A percentile compares a stretch with the other conserved stretches of the same genome.
phyloP scores from a whole-genome alignment of 1,140 invertebrate species.

The Chionoecetes opilio region DNA sequence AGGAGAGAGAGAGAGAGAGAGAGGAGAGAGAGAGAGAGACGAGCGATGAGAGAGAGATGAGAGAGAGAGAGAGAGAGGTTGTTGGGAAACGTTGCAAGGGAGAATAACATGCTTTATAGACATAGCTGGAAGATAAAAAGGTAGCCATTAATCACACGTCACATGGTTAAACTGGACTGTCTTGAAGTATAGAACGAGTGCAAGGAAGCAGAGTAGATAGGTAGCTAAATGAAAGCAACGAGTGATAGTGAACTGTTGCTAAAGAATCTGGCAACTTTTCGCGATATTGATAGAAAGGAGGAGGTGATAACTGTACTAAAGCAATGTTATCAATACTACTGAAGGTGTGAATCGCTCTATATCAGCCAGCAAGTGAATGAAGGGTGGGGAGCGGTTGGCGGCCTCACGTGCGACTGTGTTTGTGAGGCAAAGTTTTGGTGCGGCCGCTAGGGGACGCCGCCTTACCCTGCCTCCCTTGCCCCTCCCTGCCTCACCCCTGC shows the following conservation, averaged over 20 bases:
- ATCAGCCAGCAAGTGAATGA: background rate
- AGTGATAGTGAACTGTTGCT: background rate
- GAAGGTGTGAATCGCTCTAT: background rate
- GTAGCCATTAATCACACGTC: background rate
- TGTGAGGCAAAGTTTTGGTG: background rate
- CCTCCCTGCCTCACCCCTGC: too few species aligned
- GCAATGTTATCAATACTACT: background rate
- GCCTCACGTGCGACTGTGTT: constrained; percentile 32
- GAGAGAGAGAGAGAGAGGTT: too few species aligned
- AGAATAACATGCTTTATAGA: background rate
- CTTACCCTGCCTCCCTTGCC: background rate
- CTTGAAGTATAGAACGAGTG: background rate
- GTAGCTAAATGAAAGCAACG: background rate
- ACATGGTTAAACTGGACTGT: background rate
- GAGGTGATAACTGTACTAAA: background rate
- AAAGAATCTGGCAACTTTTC: background rate
- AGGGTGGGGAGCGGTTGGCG: background rate
- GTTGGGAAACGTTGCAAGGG: background rate
- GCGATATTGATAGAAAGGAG: background rate
- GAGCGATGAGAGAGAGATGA: too few species aligned
- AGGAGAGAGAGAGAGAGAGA: too few species aligned
- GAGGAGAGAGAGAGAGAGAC: too few species aligned
- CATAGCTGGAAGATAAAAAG: background rate
- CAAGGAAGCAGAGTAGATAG: background rate
- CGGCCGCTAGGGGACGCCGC: constrained; percentile 55